Percentiles rank a stretch among this genome's conserved stretches.
Evolutionary conservation across 2,113 vertebrate species (phyloP).

Genomic region (Ochotona princeps): DNA sequence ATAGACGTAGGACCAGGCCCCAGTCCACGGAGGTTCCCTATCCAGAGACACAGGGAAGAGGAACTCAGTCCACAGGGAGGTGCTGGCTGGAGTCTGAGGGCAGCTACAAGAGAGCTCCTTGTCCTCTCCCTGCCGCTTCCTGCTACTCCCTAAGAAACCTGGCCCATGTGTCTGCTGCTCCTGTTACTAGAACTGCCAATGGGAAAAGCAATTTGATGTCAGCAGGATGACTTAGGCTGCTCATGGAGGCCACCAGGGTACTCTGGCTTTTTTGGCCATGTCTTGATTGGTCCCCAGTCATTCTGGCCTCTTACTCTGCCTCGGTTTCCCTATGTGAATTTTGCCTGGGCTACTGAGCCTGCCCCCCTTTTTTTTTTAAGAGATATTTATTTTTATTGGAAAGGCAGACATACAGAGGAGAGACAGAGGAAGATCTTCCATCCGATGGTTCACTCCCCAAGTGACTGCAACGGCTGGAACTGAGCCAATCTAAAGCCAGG

Average conservation of each 20-base stretch:
- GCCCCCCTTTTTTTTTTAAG: background rate
- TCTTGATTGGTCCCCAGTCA: background rate
- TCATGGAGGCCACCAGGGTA: background rate
- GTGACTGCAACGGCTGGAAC: too few relatives aligned
- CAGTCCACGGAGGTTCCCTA: background rate
- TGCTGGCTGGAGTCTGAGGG: background rate
- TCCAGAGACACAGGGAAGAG: background rate
- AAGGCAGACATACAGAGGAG: too few relatives aligned
- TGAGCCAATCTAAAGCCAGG: too few relatives aligned
- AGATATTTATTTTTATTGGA: too few relatives aligned
- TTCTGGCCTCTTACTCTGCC: background rate
- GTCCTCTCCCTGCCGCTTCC: background rate
- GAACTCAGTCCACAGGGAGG: background rate
- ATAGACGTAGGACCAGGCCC: background rate
- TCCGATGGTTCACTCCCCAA: too few relatives aligned
- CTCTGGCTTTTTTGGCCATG: background rate
- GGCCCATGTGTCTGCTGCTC: background rate
- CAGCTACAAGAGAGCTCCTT: background rate
- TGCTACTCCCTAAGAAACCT: background rate
- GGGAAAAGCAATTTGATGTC: background rate
- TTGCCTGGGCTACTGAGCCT: background rate
- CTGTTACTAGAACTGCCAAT: background rate
- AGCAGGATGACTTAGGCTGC: too few relatives aligned
- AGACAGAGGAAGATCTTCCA: too few relatives aligned
- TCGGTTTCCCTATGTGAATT: conserved; percentile 2